A percentile compares a stretch with the other conserved stretches of the same genome.
These are phyloP conservation scores for Zosterops pallidus DNA, from an alignment of 2,113 vertebrate species.

Conservation along the genomic window DNA sequence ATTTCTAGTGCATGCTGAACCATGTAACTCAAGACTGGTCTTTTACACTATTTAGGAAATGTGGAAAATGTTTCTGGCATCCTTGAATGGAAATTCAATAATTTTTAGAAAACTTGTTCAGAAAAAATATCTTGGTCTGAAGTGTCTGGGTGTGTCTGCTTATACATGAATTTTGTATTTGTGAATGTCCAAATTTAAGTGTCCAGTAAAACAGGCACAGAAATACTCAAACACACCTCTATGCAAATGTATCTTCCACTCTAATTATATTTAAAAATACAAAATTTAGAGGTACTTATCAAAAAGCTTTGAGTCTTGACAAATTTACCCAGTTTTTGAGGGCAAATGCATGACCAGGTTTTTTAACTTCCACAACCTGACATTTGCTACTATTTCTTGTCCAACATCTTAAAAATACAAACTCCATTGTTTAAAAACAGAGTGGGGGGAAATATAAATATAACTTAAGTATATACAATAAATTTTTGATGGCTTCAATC, in stretches of 20 bases:
- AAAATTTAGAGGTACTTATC: neutral
- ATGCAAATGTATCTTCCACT: neutral
- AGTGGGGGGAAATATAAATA: accelerated
- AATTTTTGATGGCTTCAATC: neutral
- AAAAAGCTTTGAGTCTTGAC: neutral
- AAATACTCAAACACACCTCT: neutral
- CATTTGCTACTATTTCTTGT: neutral
- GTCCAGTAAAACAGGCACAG: neutral
- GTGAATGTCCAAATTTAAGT: neutral
- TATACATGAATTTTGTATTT: neutral
- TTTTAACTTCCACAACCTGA: neutral
- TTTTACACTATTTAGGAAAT: neutral
- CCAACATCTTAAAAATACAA: neutral
- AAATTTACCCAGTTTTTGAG: neutral
- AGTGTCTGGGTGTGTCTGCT: neutral
- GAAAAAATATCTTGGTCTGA: constrained; percentile 12
- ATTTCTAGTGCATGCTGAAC: neutral
- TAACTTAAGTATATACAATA: neutral
- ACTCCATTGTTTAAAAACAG: neutral
- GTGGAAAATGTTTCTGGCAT: constrained; percentile 25
- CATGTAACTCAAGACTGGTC: neutral
- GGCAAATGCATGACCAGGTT: neutral
- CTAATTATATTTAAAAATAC: neutral
- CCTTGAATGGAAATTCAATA: constrained; percentile 26
- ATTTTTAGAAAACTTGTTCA: neutral